Percentiles rank a stretch among this genome's conserved stretches.
Evolutionary conservation across 1,140 invertebrate species (phyloP).

Genomic region (Drosophila lini): DNA sequence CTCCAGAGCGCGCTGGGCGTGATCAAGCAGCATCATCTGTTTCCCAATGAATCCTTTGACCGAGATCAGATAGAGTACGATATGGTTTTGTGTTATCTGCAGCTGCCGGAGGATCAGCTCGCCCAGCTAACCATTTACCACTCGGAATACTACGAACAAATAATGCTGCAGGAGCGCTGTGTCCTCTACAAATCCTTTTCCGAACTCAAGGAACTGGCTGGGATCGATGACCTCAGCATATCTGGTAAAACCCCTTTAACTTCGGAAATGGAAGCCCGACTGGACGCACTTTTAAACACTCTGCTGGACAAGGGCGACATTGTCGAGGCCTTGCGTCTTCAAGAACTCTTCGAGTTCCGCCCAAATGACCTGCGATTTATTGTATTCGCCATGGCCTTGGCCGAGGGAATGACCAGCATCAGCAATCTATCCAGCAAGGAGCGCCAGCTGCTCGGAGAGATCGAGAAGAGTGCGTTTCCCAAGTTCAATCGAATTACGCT

Average conservation of each 20-base stretch:
- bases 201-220: constrained; percentile 79
- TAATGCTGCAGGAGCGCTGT: constrained; percentile 77
- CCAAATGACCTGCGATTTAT: constrained; percentile 85
- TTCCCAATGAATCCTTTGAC: constrained; percentile 81
- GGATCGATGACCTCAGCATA: constrained; percentile 78
- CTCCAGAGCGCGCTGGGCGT: constrained; percentile 70
- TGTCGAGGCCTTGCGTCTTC: constrained; percentile 84
- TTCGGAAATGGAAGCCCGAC: constrained; percentile 53
- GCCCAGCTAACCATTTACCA: constrained; percentile 58
- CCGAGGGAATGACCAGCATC: constrained; percentile 84
- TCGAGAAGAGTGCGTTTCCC: constrained; percentile 75
- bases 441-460: constrained; percentile 68
- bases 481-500: constrained; percentile 77
- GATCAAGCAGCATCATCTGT: constrained; percentile 77
- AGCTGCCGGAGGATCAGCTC: constrained; percentile 36
- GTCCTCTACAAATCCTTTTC: constrained; percentile 81
- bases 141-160: constrained; percentile 82
- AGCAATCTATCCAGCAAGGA: constrained; percentile 75
- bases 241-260: constrained; percentile 51
- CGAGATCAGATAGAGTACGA: constrained; percentile 83
- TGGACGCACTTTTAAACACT: constrained; percentile 69
- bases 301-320: constrained; percentile 84
- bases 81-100: constrained; percentile 74
- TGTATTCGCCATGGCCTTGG: constrained; percentile 85
- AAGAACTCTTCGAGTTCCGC: constrained; percentile 84